Evolutionary conservation across 2,888 invertebrate species (phyloP), one percentile per base, ranked within the genome.

Genomic region (Parnassius orleans): DNA sequence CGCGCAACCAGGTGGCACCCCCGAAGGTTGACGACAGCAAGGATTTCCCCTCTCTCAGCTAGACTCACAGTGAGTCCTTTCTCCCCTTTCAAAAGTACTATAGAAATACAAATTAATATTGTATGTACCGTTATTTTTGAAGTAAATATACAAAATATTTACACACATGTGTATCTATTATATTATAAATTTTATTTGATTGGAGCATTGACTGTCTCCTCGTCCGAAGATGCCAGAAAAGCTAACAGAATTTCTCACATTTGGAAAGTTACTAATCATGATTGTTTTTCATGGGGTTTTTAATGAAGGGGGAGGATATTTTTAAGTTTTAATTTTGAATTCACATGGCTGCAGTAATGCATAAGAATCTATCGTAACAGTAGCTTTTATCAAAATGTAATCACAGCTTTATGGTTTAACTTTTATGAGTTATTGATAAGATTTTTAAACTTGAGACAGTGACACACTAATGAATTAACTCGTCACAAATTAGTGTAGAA

Each of bases 21-120:
- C 97, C 98, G 19, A 97, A 98, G 88, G 97, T 98, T 70, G 98
- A 98, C 84, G 98, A 98, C 92, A 98, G 97, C 93, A 95, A 96
- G 87, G 98, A 98, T 91, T 98, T 98, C 92, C 98, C 98, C 74
- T 97, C 97, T 83, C 94, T 98, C 85, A 96, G 97, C 88, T 96
- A 95, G 84, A 84, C 80, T 81, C 77, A 73, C 79, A 76, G 81
- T 82, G 86, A 86, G 87, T 84, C 78, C 72, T 77, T 67, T 79
- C 88, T 87, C 87, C 79, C 90, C 84, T 82, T 88, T 87, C 76
- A 80, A 80, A 78, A 82, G 78, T 83, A 83, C 71, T 81, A 88
- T 89, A 90, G 84, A 86, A 85, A 85, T 90, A 89, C 89, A 89
- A 86, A 90, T 87, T 82, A 82, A 88, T 88, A 90, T 88, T 90